Evolutionary conservation across 2,888 invertebrate species (phyloP).

Genomic region (Amblyteles armatorius): DNA sequence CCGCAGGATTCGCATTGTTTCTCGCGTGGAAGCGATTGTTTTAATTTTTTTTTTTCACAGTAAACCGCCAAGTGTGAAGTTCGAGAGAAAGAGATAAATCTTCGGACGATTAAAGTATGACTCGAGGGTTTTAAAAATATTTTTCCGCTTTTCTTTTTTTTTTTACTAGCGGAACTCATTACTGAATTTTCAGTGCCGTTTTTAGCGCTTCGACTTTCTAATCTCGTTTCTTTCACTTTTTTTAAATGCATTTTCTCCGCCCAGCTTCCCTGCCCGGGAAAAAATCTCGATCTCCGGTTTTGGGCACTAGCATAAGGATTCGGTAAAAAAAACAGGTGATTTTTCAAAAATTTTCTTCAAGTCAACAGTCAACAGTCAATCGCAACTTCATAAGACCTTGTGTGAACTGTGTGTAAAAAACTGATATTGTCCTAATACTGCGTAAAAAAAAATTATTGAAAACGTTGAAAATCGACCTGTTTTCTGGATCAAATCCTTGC

Average conservation of each 20-base stretch:
- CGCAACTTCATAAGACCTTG: too few species aligned
- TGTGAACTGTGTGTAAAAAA: too few species aligned
- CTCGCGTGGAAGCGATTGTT: conserved; percentile 28
- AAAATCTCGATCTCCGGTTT: background rate
- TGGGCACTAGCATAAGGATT: background rate
- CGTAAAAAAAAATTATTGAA: background rate
- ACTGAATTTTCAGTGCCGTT: background rate
- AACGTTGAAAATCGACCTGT: background rate
- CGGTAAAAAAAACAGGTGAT: too few species aligned
- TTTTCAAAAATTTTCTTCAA: too few species aligned
- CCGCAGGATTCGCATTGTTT: conserved; percentile 15
- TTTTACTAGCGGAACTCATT: background rate
- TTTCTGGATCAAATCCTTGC: too few species aligned
- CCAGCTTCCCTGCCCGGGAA: background rate
- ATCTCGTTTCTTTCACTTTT: background rate
- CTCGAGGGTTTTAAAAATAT: background rate
- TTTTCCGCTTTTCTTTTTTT: background rate
- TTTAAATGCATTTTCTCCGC: background rate
- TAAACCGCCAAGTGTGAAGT: conserved; percentile 43
- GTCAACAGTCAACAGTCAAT: too few species aligned
- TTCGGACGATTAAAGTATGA: background rate
- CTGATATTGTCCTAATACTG: background rate
- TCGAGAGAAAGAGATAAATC: conserved; percentile 26
- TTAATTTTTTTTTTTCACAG: conserved; percentile 7
- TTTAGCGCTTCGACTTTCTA: conserved; percentile 5